Evolutionary conservation across 2,113 vertebrate species (phyloP), one percentile per base, ranked within the genome.

Genomic region (Cynoglossus semilaevis): DNA sequence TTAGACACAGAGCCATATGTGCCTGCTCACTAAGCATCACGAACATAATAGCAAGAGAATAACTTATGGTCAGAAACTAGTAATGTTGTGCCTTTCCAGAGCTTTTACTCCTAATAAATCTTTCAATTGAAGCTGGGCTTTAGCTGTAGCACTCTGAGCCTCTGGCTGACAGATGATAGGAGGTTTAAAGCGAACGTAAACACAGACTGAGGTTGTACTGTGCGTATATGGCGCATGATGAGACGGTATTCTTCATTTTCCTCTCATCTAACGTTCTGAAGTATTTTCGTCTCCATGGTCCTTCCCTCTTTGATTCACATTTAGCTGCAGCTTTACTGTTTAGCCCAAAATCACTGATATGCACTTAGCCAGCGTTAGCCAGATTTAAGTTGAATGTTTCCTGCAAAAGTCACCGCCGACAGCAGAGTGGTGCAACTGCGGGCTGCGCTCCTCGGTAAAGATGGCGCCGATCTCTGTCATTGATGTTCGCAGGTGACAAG

Each of bases 331-430:
- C 63, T 71, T 7, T 38, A 63, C 59, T 64, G 4, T 63, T 36
- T 49, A 79, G 66, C 68, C 51, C 64, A 69, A 72, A 77, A 80
- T 79, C 78, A 74, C 56, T 76, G 72, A 67, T 51, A 47, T 58
- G 79, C 54, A 57, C 42, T 45, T 43, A 64, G 84, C 84, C 82
- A 81, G 78, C 71, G 83, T 70, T 87, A 87, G 82, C 82, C 63
- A 61, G 72, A 71, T 71, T 53, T 46, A 76, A 85, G 62, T 84
- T 72, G 59, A 74, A 72, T 59, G 59, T 67, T 54, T 40, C 14
- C 52, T 8, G 67, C 22, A 57, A 17, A 51, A 51, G 70, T 45
- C 46, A 47, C 36, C 36, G 4, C 57, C 19, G 56, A 41, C 59
- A 9, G 19, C 36, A 1, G 19, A 1, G 45, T 7, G 38, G 15